phyloP scores from a whole-genome alignment of 2,797 vertebrate species.

The Cottoperca gobio region DNA sequence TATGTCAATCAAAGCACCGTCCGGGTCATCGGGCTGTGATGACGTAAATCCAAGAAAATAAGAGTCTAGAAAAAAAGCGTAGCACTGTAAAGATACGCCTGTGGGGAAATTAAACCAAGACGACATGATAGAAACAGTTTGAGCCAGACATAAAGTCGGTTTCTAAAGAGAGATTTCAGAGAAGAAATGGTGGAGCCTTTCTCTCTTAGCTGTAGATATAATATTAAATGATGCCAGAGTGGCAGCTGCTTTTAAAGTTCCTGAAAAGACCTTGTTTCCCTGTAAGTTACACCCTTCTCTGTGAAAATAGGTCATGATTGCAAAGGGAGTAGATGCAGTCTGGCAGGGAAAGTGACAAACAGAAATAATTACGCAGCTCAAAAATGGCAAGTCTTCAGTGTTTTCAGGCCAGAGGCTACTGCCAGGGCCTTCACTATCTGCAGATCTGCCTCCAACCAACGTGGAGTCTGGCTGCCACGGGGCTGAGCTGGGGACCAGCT shows the following conservation, averaged over 20 bases:
- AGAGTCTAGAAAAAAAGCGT: constrained; percentile 22
- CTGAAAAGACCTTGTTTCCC: constrained; percentile 7
- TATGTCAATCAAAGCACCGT: constrained; percentile 48
- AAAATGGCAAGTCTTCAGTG: constrained; percentile 50
- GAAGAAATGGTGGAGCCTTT: background rate
- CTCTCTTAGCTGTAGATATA: background rate
- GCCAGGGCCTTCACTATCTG: constrained; percentile 51
- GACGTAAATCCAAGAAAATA: constrained; percentile 27
- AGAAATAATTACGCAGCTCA: constrained; percentile 45
- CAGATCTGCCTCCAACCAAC: constrained; percentile 45
- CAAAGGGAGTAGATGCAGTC: constrained; percentile 8
- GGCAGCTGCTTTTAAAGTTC: background rate
- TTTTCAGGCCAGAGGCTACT: constrained; percentile 56
- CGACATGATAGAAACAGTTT: constrained; percentile 1
- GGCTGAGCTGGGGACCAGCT: constrained; percentile 51
- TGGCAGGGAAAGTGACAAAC: constrained; percentile 29
- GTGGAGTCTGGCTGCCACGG: constrained; percentile 31
- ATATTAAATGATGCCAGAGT: background rate
- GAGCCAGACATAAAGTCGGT: background rate
- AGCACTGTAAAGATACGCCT: constrained; percentile 29
- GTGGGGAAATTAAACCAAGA: constrained; percentile 41
- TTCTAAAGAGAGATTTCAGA: background rate
- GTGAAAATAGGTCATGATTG: constrained; percentile 60
- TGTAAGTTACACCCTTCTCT: constrained; percentile 12
- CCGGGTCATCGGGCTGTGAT: constrained; percentile 46